A percentile compares a stretch with the other conserved stretches of the same genome.
These are phyloP conservation scores for Sebastes melanostomus DNA, from an alignment of 2,797 vertebrate species.

Conservation along the genomic window DNA sequence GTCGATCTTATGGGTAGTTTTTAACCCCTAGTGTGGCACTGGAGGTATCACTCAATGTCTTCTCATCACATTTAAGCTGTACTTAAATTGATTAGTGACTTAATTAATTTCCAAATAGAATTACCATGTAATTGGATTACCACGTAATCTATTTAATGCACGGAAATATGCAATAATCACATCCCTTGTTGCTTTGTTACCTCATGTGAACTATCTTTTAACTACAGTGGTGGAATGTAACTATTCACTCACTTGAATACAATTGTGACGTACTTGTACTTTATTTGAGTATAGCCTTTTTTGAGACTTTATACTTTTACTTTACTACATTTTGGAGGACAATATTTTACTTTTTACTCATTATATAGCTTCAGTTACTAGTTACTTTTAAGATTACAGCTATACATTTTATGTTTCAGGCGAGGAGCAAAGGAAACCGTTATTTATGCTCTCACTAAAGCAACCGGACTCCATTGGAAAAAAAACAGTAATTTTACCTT, in stretches of 20 bases:
- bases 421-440: too few relatives aligned
- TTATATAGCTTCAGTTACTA: neutral
- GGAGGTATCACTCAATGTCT: neutral
- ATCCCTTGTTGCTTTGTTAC: constrained; percentile 9
- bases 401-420: too few relatives aligned
- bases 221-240: neutral
- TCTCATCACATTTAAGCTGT: constrained; percentile 17
- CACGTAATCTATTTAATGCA: constrained; percentile 31
- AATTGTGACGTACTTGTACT: neutral
- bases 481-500: too few relatives aligned
- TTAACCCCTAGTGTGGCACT: neutral
- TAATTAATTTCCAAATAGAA: constrained; percentile 40
- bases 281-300: neutral
- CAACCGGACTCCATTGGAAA: too few relatives aligned
- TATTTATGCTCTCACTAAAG: too few relatives aligned
- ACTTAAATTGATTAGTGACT: constrained; percentile 45
- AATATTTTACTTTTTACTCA: neutral
- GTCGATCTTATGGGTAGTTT: neutral
- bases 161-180: constrained; percentile 27
- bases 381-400: neutral
- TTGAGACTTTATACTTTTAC: neutral
- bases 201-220: neutral
- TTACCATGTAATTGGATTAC: constrained; percentile 44
- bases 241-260: neutral
- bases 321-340: neutral